Evolutionary conservation across 92 coral and sea anemone species (phyloP), one percentile per base, ranked within the genome.

Genomic region (Parazoanthus atlanticus): DNA sequence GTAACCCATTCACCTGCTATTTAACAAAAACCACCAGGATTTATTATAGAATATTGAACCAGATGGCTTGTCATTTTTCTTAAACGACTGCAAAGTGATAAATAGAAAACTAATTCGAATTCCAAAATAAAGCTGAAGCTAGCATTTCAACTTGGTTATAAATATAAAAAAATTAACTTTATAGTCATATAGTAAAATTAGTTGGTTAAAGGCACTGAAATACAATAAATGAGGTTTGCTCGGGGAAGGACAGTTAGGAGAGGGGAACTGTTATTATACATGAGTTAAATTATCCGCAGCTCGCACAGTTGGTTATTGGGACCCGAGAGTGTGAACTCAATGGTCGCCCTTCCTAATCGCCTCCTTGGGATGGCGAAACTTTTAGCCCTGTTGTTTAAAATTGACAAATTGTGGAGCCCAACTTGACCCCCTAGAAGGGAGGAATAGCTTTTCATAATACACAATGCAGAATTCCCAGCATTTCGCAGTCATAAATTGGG

Each of bases 31-130:
- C 2, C 13, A 16, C 67, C 25, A 29, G 46, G 79, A n/a, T 66
- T 40, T 70, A 84, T 84, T 67, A 82, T 33, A 82, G 36, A 26
- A 52, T 41, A 12, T 40, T 26, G 74, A 29, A 83, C 76, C 86
- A 84, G 87, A 84, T 70, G 87, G 78, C 65, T 19, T 13, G 26
- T 70, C 26, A 41, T 26, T 34, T 43, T 32, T 71, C 26, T 47
- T 43, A 28, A 64, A 69, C 25, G 30, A 40, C 66, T 69, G 29
- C 78, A 34, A 12, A 36, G 38, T 31, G 67, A 84, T 84, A 69
- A 64, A 70, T 15, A 43, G 36, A 75, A 71, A 46, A 71, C 66
- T 84, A 70, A 40, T 84, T 84, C 16, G 40, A 70, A 32, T 82
- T 78, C 82, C 82, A 26, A 3, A 61, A 46, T 78, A 69, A 41